Percentiles rank a stretch among this genome's conserved stretches.
These are phyloP conservation scores for Motacilla tschutschensis DNA, from an alignment of 2,113 vertebrate genomes.

Conservation along the genomic window DNA sequence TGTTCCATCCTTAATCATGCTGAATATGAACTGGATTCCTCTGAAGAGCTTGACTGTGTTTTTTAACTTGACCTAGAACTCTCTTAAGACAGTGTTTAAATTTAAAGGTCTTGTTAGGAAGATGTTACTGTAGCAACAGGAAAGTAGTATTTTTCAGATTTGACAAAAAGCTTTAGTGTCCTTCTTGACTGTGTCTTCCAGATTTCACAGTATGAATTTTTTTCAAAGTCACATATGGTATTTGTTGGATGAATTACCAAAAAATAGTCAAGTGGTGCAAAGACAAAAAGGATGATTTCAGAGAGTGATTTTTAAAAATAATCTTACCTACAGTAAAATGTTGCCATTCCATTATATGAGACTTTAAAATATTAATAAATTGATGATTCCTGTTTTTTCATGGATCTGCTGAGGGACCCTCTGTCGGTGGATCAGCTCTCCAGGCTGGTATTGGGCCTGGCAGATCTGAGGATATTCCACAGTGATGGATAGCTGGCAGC, in stretches of 20 bases:
- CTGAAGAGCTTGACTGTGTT: not conserved
- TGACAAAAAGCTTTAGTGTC: not conserved
- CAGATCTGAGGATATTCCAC: not conserved
- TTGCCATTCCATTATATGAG: not conserved
- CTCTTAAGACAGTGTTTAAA: slow-evolving; percentile 4
- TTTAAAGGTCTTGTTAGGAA: not conserved
- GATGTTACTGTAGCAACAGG: not conserved
- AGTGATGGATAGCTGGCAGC: not conserved
- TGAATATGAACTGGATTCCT: slow-evolving; percentile 10
- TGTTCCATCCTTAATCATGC: not conserved
- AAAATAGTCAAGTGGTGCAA: not conserved
- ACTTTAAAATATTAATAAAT: not conserved
- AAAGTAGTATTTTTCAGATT: not conserved
- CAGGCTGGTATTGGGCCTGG: not conserved
- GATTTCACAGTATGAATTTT: not conserved
- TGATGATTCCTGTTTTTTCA: not conserved
- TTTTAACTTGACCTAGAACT: slow-evolving; percentile 27
- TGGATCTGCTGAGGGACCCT: not conserved
- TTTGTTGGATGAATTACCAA: not conserved
- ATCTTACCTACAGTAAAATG: not conserved
- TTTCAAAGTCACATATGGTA: not conserved
- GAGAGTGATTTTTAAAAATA: not conserved
- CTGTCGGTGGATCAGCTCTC: not conserved
- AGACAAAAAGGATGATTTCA: not conserved
- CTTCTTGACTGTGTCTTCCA: not conserved